Evolutionary conservation across 2,888 invertebrate genomes (phyloP).

Genomic region (Macrophya alboannulata): DNA sequence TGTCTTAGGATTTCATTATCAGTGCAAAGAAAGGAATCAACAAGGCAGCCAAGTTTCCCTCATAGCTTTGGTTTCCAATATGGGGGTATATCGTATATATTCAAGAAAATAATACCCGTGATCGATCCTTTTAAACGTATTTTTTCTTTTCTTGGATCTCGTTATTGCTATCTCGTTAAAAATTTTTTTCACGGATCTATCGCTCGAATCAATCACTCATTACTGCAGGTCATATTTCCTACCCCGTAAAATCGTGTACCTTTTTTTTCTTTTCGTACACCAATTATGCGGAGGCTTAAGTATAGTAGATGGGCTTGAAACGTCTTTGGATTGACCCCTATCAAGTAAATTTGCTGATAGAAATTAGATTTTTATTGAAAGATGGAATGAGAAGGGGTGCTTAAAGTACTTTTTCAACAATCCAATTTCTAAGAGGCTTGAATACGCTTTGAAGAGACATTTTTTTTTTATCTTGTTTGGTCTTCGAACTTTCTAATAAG

Average conservation of each 20-base stretch:
- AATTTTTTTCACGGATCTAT: not conserved
- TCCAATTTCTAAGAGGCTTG: not conserved
- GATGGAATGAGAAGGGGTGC: not conserved
- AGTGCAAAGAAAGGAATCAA: not conserved
- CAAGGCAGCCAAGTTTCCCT: not conserved
- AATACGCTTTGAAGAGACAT: not conserved
- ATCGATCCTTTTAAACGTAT: not conserved
- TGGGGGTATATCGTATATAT: not conserved
- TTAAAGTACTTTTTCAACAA: not conserved
- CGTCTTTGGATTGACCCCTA: not conserved
- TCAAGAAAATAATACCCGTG: not conserved
- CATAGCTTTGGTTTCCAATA: not conserved
- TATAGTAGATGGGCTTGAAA: not conserved
- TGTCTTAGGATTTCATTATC: not conserved
- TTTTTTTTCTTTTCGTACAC: conserved; percentile 6
- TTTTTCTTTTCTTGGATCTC: not conserved
- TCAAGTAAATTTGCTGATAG: not conserved
- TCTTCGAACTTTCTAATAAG: not conserved
- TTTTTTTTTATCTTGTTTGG: not conserved
- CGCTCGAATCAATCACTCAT: conserved; percentile 1
- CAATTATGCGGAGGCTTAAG: conserved; percentile 12
- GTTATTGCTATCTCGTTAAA: conserved; percentile 28
- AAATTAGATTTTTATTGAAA: not conserved
- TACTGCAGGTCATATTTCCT: not conserved
- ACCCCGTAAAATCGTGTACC: not conserved